Evolutionary conservation across 1,140 invertebrate species (phyloP), one percentile per base, ranked within the genome.

Genomic region (Eulimnadia texana): DNA sequence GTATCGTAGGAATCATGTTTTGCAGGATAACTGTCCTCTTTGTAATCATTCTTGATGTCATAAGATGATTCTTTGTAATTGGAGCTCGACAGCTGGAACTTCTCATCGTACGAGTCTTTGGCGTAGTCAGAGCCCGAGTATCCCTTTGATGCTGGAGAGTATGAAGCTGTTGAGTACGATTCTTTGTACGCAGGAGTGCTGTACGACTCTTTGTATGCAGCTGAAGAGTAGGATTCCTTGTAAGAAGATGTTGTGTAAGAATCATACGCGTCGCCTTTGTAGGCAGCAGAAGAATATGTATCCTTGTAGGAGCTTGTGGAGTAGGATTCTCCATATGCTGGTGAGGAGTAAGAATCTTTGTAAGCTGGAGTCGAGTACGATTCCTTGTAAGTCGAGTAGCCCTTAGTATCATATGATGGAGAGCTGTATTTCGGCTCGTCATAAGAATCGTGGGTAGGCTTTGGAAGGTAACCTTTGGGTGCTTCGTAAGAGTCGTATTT

Each of bases 381-480:
- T 33, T 57, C 55, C 28, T 27, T 16, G 19, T 20, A 0, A 51
- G 19, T 16, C 3, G 22, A 49, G 23, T 53, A 50, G n/a, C 50
- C 49, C 33, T 61, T 61, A 16, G 22, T 24, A 3, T 11, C 6
- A 11, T 54, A 50, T 2, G 49, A 20, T 9, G 33, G 23, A 22
- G 10, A n/a, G 22, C 13, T 54, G 33, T 33, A 24, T 24, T 33
- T 42, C 28, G 52, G 53, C 56, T 57, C 9, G 3, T 57, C 22
- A 19, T 56, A 19, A 50, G 60, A 23, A 25, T 61, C 55, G 6
- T 62, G 57, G 25, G 50, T 24, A n/a, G 50, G 51, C 25, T 56
- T 42, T 9, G 6, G 22, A 9, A 23, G 28, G 33, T 63, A 63
- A 22, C 42, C 28, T 2, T 20, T 50, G 0, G 22, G 22, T 10